Conservation (phyloP, 2,888 invertebrate genomes). For the Mechanitis mazaeus region DNA sequence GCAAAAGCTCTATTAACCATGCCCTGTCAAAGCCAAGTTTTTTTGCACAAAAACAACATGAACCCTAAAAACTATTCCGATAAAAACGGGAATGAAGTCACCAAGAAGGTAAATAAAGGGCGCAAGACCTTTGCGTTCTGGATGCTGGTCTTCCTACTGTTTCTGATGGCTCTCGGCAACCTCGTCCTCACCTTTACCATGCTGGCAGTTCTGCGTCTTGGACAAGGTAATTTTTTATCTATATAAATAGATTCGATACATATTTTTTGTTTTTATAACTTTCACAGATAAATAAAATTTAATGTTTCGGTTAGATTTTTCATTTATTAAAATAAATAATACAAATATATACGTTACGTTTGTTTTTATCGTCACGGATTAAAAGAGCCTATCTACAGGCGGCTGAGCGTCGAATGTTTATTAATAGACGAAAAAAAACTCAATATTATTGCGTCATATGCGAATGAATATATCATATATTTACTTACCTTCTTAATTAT, state of each 20-base stretch:
- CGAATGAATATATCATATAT: too few relatives aligned
- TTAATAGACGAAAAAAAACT: too few relatives aligned
- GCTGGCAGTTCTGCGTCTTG: slow-evolving; percentile 86
- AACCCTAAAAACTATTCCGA: slow-evolving; percentile 61
- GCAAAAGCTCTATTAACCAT: slow-evolving; percentile 65
- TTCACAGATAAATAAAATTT: background rate
- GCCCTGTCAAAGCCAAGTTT: slow-evolving; percentile 52
- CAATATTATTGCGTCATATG: too few relatives aligned
- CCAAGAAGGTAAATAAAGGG: slow-evolving; percentile 58
- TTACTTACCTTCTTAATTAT: too few relatives aligned
- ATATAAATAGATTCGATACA: too few relatives aligned
- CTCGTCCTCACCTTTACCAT: slow-evolving; percentile 87
- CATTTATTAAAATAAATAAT: too few relatives aligned
- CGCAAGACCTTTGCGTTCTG: slow-evolving; percentile 85
- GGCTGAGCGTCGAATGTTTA: too few relatives aligned
- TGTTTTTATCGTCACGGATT: too few relatives aligned
- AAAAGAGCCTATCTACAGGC: too few relatives aligned
- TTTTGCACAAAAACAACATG: slow-evolving; percentile 40
- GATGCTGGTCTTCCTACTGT: slow-evolving; percentile 83
- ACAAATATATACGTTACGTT: too few relatives aligned
- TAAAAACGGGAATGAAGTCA: slow-evolving; percentile 67
- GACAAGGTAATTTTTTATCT: slow-evolving; percentile 66
- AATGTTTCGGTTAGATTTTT: too few relatives aligned
- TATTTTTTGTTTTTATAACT: background rate
- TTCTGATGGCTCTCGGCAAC: slow-evolving; percentile 86